Conservation (phyloP, 2,797 vertebrate genomes). For the Crocidura indochinensis region DNA sequence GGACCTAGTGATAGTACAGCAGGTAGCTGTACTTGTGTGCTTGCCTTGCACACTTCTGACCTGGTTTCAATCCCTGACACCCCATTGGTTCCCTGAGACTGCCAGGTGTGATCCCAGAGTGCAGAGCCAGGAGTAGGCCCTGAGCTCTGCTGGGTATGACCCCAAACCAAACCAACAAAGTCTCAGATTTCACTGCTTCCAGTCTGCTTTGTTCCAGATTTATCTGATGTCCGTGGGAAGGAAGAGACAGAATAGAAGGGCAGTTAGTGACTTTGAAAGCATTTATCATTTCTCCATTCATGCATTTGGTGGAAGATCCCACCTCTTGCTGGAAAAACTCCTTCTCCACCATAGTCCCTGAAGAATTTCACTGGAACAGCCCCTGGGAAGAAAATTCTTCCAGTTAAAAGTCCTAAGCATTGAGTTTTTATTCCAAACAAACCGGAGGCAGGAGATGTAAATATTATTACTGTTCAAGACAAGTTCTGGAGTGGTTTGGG, state of each 20-base stretch:
- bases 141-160: no score
- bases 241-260: no score
- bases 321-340: neutral
- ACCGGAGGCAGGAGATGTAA: constrained; percentile 30
- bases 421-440: constrained; percentile 80
- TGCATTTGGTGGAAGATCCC: no score
- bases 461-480: constrained; percentile 49
- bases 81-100: no score
- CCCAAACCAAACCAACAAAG: no score
- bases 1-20: no score
- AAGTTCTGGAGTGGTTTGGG: neutral
- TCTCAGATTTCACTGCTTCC: neutral
- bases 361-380: neutral
- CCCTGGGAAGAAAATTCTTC: neutral
- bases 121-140: no score
- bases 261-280: neutral
- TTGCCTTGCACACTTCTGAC: no score
- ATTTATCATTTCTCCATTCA: neutral
- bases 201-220: neutral
- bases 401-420: constrained; percentile 7
- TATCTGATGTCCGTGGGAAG: neutral
- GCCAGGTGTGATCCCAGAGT: no score
- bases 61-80: no score
- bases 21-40: no score
- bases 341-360: neutral